phyloP scores from a whole-genome alignment of 2,113 vertebrate genomes.

The Alouatta palliata region DNA sequence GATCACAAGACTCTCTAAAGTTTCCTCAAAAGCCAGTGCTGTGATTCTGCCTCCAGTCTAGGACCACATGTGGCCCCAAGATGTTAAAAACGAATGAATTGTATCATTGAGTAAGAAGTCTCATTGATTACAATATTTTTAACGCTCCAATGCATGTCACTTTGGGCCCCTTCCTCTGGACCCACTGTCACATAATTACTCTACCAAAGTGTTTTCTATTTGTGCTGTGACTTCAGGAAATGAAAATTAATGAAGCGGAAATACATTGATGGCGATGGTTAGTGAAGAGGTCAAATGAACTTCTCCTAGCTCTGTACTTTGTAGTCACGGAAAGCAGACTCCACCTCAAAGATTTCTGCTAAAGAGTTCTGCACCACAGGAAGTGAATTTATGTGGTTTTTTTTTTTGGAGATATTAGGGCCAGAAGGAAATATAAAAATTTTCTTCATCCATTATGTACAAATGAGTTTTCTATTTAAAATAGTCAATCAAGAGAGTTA shows the following conservation, averaged over 20 bases:
- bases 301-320: not conserved
- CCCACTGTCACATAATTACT: constrained; percentile 48
- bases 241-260: constrained; percentile 64
- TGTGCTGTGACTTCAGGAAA: constrained; percentile 40
- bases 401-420: not conserved
- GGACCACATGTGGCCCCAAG: not conserved
- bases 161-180: not conserved
- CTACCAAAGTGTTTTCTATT: constrained; percentile 1
- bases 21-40: not conserved
- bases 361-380: not conserved
- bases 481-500: not conserved
- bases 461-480: not conserved
- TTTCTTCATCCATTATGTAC: not conserved
- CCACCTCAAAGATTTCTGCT: not conserved
- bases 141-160: constrained; percentile 13
- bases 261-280: not conserved
- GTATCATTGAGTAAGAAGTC: constrained; percentile 44
- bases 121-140: constrained; percentile 66
- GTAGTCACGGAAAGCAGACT: not conserved
- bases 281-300: constrained; percentile 39
- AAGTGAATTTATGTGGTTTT: not conserved
- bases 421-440: not conserved
- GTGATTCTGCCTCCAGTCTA: not conserved
- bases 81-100: constrained; percentile 59
- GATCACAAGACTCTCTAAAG: not conserved